Evolutionary conservation across 2,113 vertebrate species (phyloP), one percentile per base, ranked within the genome.

Genomic region (Sorex araneus): DNA sequence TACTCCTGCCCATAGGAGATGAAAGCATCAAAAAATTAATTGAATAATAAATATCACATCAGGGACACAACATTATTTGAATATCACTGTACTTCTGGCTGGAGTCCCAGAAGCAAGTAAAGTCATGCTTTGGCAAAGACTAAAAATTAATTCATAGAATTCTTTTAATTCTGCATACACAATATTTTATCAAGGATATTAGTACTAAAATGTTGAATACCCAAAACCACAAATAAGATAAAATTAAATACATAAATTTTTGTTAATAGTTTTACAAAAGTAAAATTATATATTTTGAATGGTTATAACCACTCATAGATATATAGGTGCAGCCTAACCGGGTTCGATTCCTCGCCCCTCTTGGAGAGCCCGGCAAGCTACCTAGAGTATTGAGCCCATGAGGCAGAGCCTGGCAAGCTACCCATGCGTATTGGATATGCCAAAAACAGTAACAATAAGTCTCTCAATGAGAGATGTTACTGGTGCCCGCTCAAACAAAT

Each of bases 21-120:
- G 77, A 92, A 94, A 95, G 81, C 91, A 94, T 91, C 71, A 87
- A 79, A 88, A 91, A 93, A 91, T 94, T 90, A 95, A 92, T 92
- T 86, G 84, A 94, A 87, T 90, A 95, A 92, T 94, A 94, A 92
- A 93, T 89, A 93, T 85, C 73, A 89, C 73, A 87, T 86, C 76
- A 83, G 66, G 85, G 60, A 80, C 91, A 91, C 71, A 66, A 60
- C 8, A 3, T 75, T 91, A 89, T 83, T 91, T 91, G 73, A 75
- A 71, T 80, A 93, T 84, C 60, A 87, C 19, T 71, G 66, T 89
- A 23, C n/a, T 87, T 21, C 43, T 93, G 81, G 71, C 67, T 86
- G 34, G 19, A 85, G 57, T 86, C 71, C 95, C 92, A 95, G 81
- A 89, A 94, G 40, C 69, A 94, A 81, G 30, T 73, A 28, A 87